Base-by-base conservation (phyloP, 2,888 invertebrate species). In the Pyralis farinalis region DNA sequence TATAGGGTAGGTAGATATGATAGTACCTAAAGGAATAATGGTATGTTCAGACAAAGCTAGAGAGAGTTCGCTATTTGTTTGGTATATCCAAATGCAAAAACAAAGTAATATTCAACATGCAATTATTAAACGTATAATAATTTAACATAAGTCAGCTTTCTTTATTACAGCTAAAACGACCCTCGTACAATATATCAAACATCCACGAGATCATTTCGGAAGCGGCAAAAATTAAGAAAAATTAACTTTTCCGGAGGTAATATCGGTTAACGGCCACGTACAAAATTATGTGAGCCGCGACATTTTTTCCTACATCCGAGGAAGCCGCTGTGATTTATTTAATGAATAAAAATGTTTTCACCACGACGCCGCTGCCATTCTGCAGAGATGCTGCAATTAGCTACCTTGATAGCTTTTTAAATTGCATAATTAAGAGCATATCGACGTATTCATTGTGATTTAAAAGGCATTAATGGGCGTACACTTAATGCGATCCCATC, bases 281-380 rank as follows among this genome's bases (percentile, higher is more conserved):
- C 86, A 79, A 87, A 86, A 87, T 87, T 88, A 85, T 79, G 71
- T 68, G 77, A 82, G 73, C 79, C 72, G 80, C 80, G 86, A 86
- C 87, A 84, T 84, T 86, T 87, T 85, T 84, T 76, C 70, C 65
- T 69, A 75, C 76, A 82, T 79, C 82, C 75, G 52, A 49, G 58
- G 71, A 75, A 80, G 80, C 79, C 71, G 29, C 47, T 21, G 71
- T 86, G 86, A 87, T 85, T 87, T 85, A 86, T 87, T 68, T 88
- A 86, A 88, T 88, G 88, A 87, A 84, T 87, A 88, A 87, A 87
- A 86, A 88, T 87, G 85, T 74, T 75, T 64, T 57, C 58, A 62
- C 54, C 55, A 58, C 63, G 56, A 50, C 51, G 47, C 47, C 44
- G 53, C 46, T 51, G 64, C 66, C 69, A 71, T 74, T 79, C 78